phyloP scores from a whole-genome alignment of 2,113 vertebrate genomes.

The Bothrops jararaca region DNA sequence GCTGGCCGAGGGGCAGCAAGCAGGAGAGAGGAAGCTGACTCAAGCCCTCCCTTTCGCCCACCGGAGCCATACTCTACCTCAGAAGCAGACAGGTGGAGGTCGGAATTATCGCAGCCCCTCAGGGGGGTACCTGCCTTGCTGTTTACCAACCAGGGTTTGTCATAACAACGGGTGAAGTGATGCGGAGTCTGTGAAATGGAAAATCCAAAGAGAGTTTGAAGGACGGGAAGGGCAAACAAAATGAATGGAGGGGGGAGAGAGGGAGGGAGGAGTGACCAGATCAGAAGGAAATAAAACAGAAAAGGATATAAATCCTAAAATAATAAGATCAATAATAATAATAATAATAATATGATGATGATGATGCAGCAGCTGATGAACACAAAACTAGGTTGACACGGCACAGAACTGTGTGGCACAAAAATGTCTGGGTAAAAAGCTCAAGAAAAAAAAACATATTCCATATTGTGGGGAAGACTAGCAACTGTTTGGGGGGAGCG shows the following conservation, averaged over 20 bases:
- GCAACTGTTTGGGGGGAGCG: not conserved
- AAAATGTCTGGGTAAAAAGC: not conserved
- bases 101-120: slow-evolving; percentile 90
- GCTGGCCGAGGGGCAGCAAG: slow-evolving; percentile 58
- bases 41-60: slow-evolving; percentile 31
- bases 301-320: slow-evolving; percentile 49
- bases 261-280: slow-evolving; percentile 42
- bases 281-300: slow-evolving; percentile 49
- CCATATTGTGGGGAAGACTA: not conserved
- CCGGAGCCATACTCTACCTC: slow-evolving; percentile 80
- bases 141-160: slow-evolving; percentile 99
- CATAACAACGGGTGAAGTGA: slow-evolving; percentile 93
- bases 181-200: slow-evolving; percentile 88
- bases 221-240: slow-evolving; percentile 27
- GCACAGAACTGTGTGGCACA: not conserved
- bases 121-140: slow-evolving; percentile 91
- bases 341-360: slow-evolving; percentile 25
- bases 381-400: slow-evolving; percentile 29
- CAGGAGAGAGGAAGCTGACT: slow-evolving; percentile 37
- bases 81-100: slow-evolving; percentile 72
- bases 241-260: not conserved
- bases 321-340: slow-evolving; percentile 3
- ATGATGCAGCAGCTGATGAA: not conserved
- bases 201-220: slow-evolving; percentile 68
- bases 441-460: not conserved